Percentiles rank a stretch among this genome's conserved stretches.
Conservation (phyloP, 2,797 vertebrate genomes). For the Nasua narica region DNA sequence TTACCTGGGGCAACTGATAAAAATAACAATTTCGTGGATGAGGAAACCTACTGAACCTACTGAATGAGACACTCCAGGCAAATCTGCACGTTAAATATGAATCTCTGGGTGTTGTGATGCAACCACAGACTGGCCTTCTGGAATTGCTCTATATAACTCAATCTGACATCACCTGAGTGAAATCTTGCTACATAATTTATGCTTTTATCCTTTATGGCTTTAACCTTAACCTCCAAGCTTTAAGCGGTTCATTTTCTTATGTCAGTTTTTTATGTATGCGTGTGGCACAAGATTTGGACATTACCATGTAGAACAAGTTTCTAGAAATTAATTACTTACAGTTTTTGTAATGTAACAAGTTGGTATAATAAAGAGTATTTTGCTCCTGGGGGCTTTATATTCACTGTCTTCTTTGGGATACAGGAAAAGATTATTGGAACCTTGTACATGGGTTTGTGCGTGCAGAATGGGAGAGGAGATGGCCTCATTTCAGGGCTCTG, state of each 20-base stretch:
- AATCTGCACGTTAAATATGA: neutral
- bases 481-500: constrained; percentile 14
- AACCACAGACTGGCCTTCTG: neutral
- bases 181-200: neutral
- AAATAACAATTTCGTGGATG: neutral
- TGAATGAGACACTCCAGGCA: neutral
- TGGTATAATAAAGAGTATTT: neutral
- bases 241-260: neutral
- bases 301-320: constrained; percentile 3
- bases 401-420: neutral
- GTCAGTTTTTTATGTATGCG: neutral
- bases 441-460: neutral
- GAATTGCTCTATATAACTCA: neutral
- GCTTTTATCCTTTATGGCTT: neutral
- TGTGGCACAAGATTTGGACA: neutral
- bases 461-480: neutral
- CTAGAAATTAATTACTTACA: neutral
- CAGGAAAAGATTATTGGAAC: constrained; percentile 38
- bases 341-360: neutral
- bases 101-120: neutral
- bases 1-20: neutral
- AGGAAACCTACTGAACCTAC: neutral
- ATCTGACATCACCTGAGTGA: neutral
- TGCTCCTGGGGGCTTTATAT: constrained; percentile 23
- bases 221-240: neutral